These are phyloP conservation scores for Balanococcus diminutus DNA, from an alignment of 2,888 invertebrate species.

Conservation along the genomic window DNA sequence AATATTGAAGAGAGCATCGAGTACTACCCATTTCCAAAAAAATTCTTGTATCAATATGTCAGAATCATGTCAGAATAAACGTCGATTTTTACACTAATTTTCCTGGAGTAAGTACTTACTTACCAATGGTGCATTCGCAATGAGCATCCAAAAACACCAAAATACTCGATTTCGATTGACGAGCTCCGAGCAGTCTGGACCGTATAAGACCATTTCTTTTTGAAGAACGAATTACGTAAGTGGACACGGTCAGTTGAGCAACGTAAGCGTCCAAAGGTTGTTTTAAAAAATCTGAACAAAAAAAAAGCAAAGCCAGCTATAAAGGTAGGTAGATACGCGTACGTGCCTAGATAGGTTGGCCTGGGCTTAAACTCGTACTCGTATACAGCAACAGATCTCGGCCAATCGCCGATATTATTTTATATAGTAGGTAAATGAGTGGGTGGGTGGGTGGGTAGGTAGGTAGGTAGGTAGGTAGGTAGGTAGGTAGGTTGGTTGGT, in stretches of 20 bases:
- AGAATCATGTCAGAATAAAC: not conserved
- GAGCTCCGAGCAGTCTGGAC: conserved; percentile 80
- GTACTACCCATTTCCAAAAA: no score
- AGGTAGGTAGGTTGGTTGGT: no score
- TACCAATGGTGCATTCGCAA: conserved; percentile 84
- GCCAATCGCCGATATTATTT: no score
- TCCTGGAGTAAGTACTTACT: conserved; percentile 58
- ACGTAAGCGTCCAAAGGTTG: conserved; percentile 73
- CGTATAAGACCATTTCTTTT: conserved; percentile 79
- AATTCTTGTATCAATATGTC: no score
- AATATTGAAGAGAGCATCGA: no score
- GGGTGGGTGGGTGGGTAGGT: no score
- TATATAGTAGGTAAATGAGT: no score
- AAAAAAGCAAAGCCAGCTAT: not conserved
- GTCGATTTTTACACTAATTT: not conserved
- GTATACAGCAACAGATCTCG: no score
- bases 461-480: no score
- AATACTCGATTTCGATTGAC: conserved; percentile 73
- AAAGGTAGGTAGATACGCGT: no score
- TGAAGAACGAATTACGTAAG: conserved; percentile 70
- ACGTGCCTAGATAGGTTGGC: no score
- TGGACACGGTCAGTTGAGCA: conserved; percentile 67
- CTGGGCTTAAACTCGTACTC: not conserved
- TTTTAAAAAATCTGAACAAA: conserved; percentile 67
- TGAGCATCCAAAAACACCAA: conserved; percentile 92